Conservation (phyloP, 2,113 vertebrate genomes). For the Henicopernis longicauda region DNA sequence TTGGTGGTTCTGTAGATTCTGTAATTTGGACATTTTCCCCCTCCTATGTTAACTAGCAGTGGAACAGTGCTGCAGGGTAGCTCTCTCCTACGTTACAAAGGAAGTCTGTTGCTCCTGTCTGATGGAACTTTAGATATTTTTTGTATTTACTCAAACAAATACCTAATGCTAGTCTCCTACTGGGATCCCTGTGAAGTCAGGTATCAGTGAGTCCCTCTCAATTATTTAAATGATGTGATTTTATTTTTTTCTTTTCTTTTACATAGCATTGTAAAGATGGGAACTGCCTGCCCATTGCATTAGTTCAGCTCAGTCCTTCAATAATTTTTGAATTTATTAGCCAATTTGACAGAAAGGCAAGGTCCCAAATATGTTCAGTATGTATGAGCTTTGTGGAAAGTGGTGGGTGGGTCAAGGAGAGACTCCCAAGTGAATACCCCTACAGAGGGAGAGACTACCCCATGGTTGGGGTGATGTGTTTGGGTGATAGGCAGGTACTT, state of each 20-base stretch:
- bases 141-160: background rate
- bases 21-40: background rate
- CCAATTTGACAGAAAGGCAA: background rate
- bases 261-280: background rate
- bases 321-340: background rate
- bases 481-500: background rate
- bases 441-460: background rate
- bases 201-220: background rate
- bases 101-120: background rate
- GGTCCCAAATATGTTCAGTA: background rate
- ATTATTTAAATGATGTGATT: background rate
- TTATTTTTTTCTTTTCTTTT: background rate
- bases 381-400: background rate
- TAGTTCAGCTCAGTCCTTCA: background rate
- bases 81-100: background rate
- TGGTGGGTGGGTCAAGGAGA: background rate
- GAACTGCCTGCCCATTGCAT: background rate
- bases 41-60: background rate
- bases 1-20: background rate
- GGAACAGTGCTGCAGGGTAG: background rate
- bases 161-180: background rate
- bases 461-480: background rate
- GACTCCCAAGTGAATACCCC: background rate
- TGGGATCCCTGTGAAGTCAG: fast-evolving
- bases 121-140: background rate